phyloP scores from a whole-genome alignment of 2,888 invertebrate species.

The Oxyteleia sp. region DNA sequence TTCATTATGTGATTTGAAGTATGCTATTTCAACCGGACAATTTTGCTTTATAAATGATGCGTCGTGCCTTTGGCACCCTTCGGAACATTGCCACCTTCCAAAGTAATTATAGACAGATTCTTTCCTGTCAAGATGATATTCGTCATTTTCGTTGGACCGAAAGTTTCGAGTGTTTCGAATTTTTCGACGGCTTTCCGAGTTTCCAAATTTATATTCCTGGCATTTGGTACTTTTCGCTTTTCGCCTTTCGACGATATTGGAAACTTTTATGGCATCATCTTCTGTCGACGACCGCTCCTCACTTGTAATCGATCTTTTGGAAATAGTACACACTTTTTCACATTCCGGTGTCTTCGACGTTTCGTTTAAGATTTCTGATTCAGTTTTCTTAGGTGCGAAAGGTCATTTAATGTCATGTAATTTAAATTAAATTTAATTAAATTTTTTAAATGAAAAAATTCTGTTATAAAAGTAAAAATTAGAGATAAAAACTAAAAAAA shows the following conservation, averaged over 20 bases:
- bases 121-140: conserved; percentile 40
- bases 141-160: conserved; percentile 23
- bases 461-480: too few relatives aligned
- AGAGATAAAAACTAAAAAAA: too few relatives aligned
- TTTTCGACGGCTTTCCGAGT: conserved; percentile 27
- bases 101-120: conserved; percentile 45
- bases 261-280: conserved; percentile 25
- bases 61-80: conserved; percentile 15
- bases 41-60: conserved; percentile 43
- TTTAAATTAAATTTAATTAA: too few relatives aligned
- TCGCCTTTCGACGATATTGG: conserved; percentile 9
- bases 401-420: too few relatives aligned
- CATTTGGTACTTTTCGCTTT: conserved; percentile 33
- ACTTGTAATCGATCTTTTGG: conserved; percentile 23
- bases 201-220: conserved; percentile 25
- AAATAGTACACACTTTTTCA: background rate
- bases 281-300: conserved; percentile 23
- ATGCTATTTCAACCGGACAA: conserved; percentile 23
- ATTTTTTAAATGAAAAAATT: too few relatives aligned
- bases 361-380: background rate
- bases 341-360: conserved; percentile 4
- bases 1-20: conserved; percentile 36
- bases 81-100: conserved; percentile 34
- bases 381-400: background rate
- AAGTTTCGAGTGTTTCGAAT: conserved; percentile 28